Evolutionary conservation across 2,113 vertebrate species (phyloP).

Genomic region (Glaucidium brasilianum): DNA sequence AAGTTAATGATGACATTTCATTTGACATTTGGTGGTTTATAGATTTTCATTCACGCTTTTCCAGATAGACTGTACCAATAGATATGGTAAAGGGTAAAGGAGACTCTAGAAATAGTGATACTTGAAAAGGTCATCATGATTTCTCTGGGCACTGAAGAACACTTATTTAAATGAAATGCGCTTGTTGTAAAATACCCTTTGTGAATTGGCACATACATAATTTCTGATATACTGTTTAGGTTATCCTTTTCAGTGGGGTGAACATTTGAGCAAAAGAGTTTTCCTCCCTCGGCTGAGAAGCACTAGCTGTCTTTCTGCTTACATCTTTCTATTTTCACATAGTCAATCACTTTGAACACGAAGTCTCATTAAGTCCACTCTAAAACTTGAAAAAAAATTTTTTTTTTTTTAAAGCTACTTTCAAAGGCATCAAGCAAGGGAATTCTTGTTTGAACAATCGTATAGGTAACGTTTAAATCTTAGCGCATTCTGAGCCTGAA

Average conservation of each 20-base stretch:
- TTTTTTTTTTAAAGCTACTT: background rate
- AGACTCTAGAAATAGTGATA: slow-evolving; percentile 32
- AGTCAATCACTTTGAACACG: background rate
- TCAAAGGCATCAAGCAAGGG: background rate
- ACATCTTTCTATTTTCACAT: background rate
- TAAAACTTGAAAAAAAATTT: background rate
- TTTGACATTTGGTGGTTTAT: slow-evolving; percentile 41
- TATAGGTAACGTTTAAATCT: background rate
- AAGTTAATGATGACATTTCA: slow-evolving; percentile 56
- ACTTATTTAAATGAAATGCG: slow-evolving; percentile 47
- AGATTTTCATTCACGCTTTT: slow-evolving; percentile 25
- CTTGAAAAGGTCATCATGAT: slow-evolving; percentile 51
- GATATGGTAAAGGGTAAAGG: slow-evolving; percentile 35
- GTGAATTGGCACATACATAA: background rate
- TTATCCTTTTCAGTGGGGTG: background rate
- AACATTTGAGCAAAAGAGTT: background rate
- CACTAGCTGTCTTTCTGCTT: background rate
- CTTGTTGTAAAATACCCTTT: background rate
- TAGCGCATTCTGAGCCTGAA: background rate
- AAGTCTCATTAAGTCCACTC: background rate
- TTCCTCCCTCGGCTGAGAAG: background rate
- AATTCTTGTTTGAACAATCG: background rate
- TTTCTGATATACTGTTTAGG: background rate
- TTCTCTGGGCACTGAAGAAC: slow-evolving; percentile 25
- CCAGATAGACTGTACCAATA: slow-evolving; percentile 11